phyloP scores from a whole-genome alignment of 2,888 invertebrate species.

The Mayetiola destructor region DNA sequence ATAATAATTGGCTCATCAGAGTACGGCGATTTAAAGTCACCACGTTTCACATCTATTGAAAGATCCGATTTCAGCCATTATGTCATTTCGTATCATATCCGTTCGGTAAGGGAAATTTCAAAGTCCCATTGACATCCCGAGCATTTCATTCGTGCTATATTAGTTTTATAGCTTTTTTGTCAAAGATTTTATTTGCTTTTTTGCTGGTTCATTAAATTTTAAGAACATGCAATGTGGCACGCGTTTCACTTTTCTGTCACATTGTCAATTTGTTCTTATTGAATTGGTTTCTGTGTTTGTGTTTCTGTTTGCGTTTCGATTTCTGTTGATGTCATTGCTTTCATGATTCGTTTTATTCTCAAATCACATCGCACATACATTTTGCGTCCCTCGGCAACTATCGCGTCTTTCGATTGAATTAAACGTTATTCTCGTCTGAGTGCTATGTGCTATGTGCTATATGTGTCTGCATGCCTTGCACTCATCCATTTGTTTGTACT shows the following conservation, averaged over 20 bases:
- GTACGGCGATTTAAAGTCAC: too few species aligned
- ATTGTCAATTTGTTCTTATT: slow-evolving; percentile 8
- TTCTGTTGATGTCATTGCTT: neutral
- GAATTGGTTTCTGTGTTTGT: neutral
- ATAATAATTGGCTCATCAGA: too few species aligned
- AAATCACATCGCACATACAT: neutral
- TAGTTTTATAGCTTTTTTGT: too few species aligned
- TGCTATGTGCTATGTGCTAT: too few species aligned
- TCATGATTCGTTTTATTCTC: neutral
- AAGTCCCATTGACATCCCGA: too few species aligned
- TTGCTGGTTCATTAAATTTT: neutral
- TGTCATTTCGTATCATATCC: too few species aligned
- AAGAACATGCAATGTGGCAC: slow-evolving; percentile 5
- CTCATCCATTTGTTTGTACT: neutral
- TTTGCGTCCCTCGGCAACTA: neutral
- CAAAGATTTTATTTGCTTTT: neutral
- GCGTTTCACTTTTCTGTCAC: slow-evolving; percentile 6
- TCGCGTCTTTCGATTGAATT: neutral
- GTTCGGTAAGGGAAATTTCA: too few species aligned
- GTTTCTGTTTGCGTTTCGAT: neutral
- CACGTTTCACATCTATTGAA: too few species aligned
- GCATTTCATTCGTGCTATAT: too few species aligned
- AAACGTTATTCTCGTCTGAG: neutral
- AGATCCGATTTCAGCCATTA: too few species aligned
- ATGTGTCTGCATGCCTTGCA: too few species aligned